phyloP scores from a whole-genome alignment of 2,888 invertebrate genomes.

The Acrocyrtus sp. region DNA sequence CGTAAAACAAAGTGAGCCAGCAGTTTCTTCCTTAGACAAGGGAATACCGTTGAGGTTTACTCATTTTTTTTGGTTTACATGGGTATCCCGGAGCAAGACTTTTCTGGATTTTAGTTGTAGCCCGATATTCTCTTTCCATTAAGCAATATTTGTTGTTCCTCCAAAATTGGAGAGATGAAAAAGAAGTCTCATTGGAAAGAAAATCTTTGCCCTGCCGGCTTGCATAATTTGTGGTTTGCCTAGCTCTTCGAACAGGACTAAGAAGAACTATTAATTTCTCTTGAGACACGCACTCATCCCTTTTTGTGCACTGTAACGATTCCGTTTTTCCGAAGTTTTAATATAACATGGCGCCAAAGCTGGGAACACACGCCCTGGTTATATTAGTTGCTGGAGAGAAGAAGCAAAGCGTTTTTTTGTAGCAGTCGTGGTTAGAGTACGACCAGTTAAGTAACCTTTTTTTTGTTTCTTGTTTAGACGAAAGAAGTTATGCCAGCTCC shows the following conservation, averaged over 20 bases:
- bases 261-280: slow-evolving; percentile 38
- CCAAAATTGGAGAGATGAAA: neutral
- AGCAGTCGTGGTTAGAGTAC: too few relatives aligned
- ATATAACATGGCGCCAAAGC: too few relatives aligned
- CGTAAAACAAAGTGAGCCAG: neutral
- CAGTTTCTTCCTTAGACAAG: neutral
- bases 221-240: slow-evolving; percentile 37
- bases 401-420: too few relatives aligned
- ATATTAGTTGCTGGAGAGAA: too few relatives aligned
- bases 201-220: slow-evolving; percentile 28
- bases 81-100: slow-evolving; percentile 9
- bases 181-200: slow-evolving; percentile 19
- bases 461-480: neutral
- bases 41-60: slow-evolving; percentile 7
- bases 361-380: too few relatives aligned
- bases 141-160: neutral
- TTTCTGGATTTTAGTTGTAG: slow-evolving; percentile 3
- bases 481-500: slow-evolving; percentile 1
- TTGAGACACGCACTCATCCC: slow-evolving; percentile 24
- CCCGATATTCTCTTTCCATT: neutral
- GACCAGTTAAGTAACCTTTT: neutral
- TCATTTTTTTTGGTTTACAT: slow-evolving; percentile 9
- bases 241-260: slow-evolving; percentile 8
- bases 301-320: neutral
- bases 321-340: too few relatives aligned